These are phyloP conservation scores for Sylvilagus bachmani DNA, from an alignment of 2,113 vertebrate species.

Conservation along the genomic window DNA sequence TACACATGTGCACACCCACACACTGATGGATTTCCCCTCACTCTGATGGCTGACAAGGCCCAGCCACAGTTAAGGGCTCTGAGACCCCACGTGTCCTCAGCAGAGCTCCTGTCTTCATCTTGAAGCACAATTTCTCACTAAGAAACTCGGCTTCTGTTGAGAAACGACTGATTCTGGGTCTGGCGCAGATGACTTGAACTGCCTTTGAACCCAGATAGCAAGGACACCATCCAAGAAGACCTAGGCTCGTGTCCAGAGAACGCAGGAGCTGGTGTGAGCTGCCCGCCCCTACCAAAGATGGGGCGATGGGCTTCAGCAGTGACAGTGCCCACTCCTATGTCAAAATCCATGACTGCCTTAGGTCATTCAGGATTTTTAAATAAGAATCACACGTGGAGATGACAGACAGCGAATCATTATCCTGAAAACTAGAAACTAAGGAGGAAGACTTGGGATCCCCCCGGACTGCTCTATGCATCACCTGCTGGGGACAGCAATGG, in stretches of 20 bases:
- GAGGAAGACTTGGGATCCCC: background rate
- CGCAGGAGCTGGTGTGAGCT: background rate
- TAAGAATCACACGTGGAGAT: background rate
- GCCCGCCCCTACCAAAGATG: background rate
- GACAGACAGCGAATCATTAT: background rate
- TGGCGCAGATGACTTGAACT: background rate
- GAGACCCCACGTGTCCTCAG: too few species aligned
- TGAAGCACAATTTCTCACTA: background rate
- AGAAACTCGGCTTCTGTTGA: background rate
- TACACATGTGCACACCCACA: background rate
- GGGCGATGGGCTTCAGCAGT: background rate
- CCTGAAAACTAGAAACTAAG: background rate
- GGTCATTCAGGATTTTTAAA: background rate
- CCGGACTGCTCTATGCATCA: background rate
- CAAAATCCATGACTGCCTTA: background rate
- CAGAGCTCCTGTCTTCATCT: background rate
- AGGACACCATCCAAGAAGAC: background rate
- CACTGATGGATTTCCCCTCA: background rate
- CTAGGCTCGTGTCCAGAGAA: background rate
- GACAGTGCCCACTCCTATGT: fast-evolving
- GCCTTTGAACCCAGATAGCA: background rate
- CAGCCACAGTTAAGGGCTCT: background rate
- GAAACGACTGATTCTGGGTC: background rate
- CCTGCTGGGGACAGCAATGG: too few species aligned
- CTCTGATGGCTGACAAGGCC: background rate